Evolutionary conservation across 2,113 vertebrate genomes (phyloP).

Genomic region (Prunella fulvescens): DNA sequence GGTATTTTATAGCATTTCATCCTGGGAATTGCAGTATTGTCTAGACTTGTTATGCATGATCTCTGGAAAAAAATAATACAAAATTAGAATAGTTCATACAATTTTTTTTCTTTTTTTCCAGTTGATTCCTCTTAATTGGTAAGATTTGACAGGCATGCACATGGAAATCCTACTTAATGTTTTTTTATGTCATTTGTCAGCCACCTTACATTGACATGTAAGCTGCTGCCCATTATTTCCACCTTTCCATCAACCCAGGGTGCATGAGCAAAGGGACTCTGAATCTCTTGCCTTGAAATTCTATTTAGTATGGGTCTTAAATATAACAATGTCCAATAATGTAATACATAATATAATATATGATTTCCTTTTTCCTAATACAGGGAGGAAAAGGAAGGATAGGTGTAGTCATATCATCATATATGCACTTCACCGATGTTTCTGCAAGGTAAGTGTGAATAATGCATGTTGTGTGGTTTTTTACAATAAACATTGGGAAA

Average conservation of each 20-base stretch:
- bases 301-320: neutral
- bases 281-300: neutral
- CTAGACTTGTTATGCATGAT: neutral
- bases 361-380: neutral
- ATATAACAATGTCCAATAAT: neutral
- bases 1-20: neutral
- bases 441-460: slow-evolving; percentile 86
- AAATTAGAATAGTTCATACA: neutral
- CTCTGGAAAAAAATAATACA: neutral
- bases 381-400: slow-evolving; percentile 94
- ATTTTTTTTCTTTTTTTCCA: neutral
- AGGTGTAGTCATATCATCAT: slow-evolving; percentile 92
- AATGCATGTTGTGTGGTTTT: neutral
- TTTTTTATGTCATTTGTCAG: neutral
- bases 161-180: neutral
- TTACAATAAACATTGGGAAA: neutral
- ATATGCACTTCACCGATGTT: slow-evolving; percentile 92
- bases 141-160: neutral
- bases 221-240: neutral
- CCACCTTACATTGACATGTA: neutral
- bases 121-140: neutral
- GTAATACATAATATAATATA: neutral
- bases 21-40: neutral
- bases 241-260: neutral
- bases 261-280: neutral